phyloP scores from a whole-genome alignment of 2,888 invertebrate genomes.

The Apamea monoglypha region DNA sequence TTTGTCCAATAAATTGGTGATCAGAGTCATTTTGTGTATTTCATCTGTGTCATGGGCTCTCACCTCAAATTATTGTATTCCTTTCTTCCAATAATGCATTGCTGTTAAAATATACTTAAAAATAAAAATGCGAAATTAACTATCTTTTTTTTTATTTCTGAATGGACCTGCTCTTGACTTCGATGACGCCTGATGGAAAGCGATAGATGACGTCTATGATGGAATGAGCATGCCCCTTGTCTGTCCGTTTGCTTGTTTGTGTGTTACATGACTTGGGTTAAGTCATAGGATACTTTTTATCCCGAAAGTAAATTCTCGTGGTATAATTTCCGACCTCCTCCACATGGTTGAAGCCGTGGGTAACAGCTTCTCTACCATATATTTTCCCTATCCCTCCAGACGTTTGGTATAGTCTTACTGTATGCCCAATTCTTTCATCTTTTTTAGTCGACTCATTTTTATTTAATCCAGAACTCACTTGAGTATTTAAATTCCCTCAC shows the following conservation, averaged over 20 bases:
- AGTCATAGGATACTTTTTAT: background rate
- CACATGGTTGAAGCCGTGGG: fast-evolving
- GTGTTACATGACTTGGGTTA: background rate
- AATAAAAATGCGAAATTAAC: background rate
- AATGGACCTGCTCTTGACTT: background rate
- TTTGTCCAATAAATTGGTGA: background rate
- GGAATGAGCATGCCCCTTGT: background rate
- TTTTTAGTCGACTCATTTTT: background rate
- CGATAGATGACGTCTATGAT: background rate
- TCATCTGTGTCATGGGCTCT: background rate
- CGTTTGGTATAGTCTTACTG: background rate
- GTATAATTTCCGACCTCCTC: background rate
- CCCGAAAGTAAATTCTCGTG: background rate
- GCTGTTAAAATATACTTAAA: background rate
- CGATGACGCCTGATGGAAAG: background rate
- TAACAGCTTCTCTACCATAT: background rate
- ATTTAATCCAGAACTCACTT: background rate
- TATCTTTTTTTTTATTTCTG: too few relatives aligned
- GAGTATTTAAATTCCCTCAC: background rate
- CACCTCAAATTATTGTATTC: background rate
- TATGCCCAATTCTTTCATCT: background rate
- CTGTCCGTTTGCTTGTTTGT: background rate
- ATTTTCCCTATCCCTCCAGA: background rate
- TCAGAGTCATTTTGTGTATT: background rate
- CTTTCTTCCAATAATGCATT: background rate